Percentiles rank a stretch among this genome's conserved stretches.
Conservation (phyloP, 2,113 vertebrate species). For the Nematolebias whitei region DNA sequence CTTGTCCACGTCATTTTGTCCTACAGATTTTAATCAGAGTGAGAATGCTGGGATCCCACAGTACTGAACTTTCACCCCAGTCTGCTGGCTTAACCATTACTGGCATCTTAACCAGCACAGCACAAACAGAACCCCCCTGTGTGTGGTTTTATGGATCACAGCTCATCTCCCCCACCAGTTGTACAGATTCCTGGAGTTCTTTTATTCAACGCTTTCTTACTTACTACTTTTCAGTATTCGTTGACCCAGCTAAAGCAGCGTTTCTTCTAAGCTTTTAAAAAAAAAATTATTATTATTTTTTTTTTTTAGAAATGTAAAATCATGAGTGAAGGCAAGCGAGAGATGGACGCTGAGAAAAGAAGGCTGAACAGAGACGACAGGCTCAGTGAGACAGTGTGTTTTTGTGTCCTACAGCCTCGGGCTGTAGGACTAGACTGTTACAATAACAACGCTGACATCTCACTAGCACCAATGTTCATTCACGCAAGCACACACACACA, state of each 20-base stretch:
- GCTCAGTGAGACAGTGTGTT: conserved; percentile 70
- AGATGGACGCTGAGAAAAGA: conserved; percentile 61
- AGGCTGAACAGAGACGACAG: conserved; percentile 46
- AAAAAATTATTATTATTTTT: too few relatives aligned
- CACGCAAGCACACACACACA: conserved; percentile 22
- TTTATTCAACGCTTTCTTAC: conserved; percentile 13
- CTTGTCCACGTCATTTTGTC: conserved; percentile 9
- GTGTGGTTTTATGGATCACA: conserved; percentile 34
- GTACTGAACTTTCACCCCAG: conserved; percentile 10
- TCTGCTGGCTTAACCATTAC: conserved; percentile 35
- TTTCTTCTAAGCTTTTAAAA: conserved; percentile 26
- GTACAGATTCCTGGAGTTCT: conserved; percentile 10
- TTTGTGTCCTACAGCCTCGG: conserved; percentile 74
- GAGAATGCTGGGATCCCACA: conserved; percentile 5
- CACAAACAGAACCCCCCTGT: conserved; percentile 8
- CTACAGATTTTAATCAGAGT: conserved; percentile 3
- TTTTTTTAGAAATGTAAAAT: conserved; percentile 43
- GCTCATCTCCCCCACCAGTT: conserved; percentile 12
- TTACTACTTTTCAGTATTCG: conserved; percentile 31
- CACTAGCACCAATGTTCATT: conserved; percentile 60
- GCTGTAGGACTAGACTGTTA: conserved; percentile 74
- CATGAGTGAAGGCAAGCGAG: conserved; percentile 31
- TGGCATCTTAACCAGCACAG: conserved; percentile 29
- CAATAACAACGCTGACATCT: conserved; percentile 73
- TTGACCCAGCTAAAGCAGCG: conserved; percentile 44